Base-by-base conservation (phyloP, 2,113 vertebrate genomes). In the Leucoraja erinaceus region DNA sequence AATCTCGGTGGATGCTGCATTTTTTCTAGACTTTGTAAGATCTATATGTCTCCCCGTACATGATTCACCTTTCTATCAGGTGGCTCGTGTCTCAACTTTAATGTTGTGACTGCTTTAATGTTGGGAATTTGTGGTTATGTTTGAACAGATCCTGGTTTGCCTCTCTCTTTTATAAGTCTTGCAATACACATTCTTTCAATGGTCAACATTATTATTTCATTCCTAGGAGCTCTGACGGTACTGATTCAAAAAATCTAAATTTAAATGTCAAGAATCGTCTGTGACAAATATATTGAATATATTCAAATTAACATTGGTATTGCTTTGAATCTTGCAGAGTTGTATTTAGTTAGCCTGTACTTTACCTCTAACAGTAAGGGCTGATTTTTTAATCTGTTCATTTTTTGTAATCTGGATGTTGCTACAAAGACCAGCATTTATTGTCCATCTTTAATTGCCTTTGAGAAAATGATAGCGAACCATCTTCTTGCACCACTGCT, bases 61-160 rank as follows among this genome's bases (percentile, higher is more conserved):
- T 91, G 90, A 91, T 54, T 91, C 90, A 70, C 90, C 90, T 54
- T 72, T 33, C 3, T 47, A 54, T 20, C 90, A 91, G 90, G 66
- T 91, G 66, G 31, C 38, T 91, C 25, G 54, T 74, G 90, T 91
- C 90, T 91, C 90, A 38, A 47, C 28, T 72, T 63, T 54, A 91
- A 72, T 54, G 33, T 54, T 74, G 38, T 54, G 59, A 72, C 59
- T 12, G 22, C 59, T 77, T 25, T 31, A 77, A 31, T 16, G 31
- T 47, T 77, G 75, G 75, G 31, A 91, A 28, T 14, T 20, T 91
- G 18, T 72, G 38, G 66, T 5, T 47, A 72, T 47, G 68, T 28
- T 91, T 20, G 33, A 12, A 20, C 63, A 38, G 33, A 12, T 47
- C 5, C 9, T 68, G n/a, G 38, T 47, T 91, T 47, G 38, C 33